These are phyloP conservation scores for Dioctria rufipes DNA, from an alignment of 2,888 invertebrate genomes.

Conservation along the genomic window DNA sequence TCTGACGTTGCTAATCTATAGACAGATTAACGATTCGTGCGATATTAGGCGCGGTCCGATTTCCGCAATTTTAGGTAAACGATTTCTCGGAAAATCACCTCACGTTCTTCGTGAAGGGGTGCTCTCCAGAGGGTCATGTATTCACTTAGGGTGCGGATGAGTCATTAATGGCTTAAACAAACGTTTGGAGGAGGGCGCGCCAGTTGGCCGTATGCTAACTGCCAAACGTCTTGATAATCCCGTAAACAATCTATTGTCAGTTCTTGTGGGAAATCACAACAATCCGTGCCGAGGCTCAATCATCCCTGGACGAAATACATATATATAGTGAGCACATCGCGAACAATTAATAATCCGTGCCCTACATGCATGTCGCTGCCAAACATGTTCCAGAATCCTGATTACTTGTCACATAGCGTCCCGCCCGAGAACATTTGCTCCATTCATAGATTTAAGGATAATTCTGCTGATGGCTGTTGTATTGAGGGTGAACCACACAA, in stretches of 20 bases:
- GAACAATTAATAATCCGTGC: slow-evolving; percentile 57
- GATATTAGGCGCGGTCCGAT: slow-evolving; percentile 59
- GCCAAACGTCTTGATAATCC: slow-evolving; percentile 51
- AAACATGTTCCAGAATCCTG: slow-evolving; percentile 50
- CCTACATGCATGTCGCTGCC: slow-evolving; percentile 48
- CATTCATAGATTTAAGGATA: slow-evolving; percentile 51
- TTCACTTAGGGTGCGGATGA: slow-evolving; percentile 46
- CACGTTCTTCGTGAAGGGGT: slow-evolving; percentile 1
- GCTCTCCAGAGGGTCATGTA: background rate
- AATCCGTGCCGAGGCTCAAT: slow-evolving; percentile 29
- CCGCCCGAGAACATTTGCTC: slow-evolving; percentile 12
- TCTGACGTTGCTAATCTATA: slow-evolving; percentile 54
- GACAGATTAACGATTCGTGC: slow-evolving; percentile 57
- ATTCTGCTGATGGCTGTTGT: slow-evolving; percentile 34
- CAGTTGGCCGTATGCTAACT: background rate
- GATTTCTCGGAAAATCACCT: slow-evolving; percentile 53
- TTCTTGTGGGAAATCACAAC: slow-evolving; percentile 43
- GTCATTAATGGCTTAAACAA: slow-evolving; percentile 54
- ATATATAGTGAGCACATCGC: too few species aligned
- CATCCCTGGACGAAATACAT: background rate
- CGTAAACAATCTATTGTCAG: slow-evolving; percentile 54
- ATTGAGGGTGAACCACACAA: slow-evolving; percentile 22
- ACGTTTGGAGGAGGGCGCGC: background rate
- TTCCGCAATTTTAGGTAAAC: slow-evolving; percentile 57
- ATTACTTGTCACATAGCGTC: slow-evolving; percentile 35